Evolutionary conservation across 2,113 vertebrate genomes (phyloP).

Genomic region (Hassar affinis): DNA sequence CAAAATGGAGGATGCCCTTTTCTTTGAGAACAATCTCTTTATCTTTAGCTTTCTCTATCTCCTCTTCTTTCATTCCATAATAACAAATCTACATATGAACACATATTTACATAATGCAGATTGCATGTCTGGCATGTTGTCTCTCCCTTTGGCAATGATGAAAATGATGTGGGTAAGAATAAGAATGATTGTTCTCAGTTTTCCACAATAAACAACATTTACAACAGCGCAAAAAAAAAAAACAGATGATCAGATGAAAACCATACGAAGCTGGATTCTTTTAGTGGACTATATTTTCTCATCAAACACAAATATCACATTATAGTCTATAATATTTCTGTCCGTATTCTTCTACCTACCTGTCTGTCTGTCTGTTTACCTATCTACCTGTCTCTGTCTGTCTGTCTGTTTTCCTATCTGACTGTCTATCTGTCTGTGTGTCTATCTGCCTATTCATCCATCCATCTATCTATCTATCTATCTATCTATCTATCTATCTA

Average conservation of each 20-base stretch:
- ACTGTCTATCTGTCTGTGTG: no score
- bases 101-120: background rate
- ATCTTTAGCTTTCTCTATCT: background rate
- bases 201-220: background rate
- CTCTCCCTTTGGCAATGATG: background rate
- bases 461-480: no score
- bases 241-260: background rate
- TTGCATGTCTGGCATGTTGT: background rate
- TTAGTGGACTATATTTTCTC: background rate
- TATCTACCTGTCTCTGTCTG: no score
- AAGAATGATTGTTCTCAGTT: background rate
- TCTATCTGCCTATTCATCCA: no score
- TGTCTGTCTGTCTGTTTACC: no score
- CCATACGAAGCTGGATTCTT: background rate
- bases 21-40: background rate
- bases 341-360: no score
- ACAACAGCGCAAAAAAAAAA: background rate
- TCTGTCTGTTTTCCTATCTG: no score
- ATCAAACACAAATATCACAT: background rate
- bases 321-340: background rate
- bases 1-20: background rate
- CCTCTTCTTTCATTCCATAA: background rate
- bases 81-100: background rate
- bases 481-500: no score
- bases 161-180: background rate